These are phyloP conservation scores for Caenorhabditis tropicalis DNA, from an alignment of 1,140 invertebrate genomes.

Conservation along the genomic window DNA sequence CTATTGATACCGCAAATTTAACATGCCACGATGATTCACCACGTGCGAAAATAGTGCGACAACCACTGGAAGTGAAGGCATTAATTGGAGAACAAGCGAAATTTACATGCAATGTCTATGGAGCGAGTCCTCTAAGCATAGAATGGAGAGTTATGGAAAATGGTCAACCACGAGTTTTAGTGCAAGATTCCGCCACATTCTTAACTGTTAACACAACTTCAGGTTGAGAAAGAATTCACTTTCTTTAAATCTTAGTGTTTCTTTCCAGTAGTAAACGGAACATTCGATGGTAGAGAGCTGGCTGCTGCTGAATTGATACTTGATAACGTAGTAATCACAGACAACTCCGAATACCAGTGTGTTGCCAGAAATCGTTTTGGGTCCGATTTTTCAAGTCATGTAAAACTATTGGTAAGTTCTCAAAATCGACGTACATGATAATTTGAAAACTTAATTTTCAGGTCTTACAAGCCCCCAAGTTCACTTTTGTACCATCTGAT, in stretches of 20 bases:
- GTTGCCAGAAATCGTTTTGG: conserved; percentile 31
- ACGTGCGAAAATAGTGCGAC: conserved; percentile 40
- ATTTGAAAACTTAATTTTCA: neutral
- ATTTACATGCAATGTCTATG: conserved; percentile 30
- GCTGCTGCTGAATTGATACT: conserved; percentile 20
- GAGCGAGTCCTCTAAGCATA: conserved; percentile 28
- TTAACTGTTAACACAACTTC: conserved; percentile 17
- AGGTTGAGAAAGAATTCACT: neutral
- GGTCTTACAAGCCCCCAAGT: conserved; percentile 42
- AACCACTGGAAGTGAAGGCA: conserved; percentile 24
- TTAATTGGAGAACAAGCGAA: conserved; percentile 5
- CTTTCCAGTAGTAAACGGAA: conserved; percentile 28
- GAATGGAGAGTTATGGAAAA: conserved; percentile 37
- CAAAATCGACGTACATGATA: neutral
- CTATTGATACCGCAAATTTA: conserved; percentile 35
- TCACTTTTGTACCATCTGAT: conserved; percentile 78
- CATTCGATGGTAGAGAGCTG: neutral
- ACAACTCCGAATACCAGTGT: conserved; percentile 36
- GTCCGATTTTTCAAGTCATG: neutral
- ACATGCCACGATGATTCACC: conserved; percentile 49
- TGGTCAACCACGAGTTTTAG: neutral
- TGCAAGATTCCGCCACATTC: neutral
- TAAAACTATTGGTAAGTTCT: neutral
- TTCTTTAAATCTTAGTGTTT: neutral
- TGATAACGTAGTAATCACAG: conserved; percentile 3